Base-by-base conservation (phyloP, 2,113 vertebrate species). In the Antennarius striatus region DNA sequence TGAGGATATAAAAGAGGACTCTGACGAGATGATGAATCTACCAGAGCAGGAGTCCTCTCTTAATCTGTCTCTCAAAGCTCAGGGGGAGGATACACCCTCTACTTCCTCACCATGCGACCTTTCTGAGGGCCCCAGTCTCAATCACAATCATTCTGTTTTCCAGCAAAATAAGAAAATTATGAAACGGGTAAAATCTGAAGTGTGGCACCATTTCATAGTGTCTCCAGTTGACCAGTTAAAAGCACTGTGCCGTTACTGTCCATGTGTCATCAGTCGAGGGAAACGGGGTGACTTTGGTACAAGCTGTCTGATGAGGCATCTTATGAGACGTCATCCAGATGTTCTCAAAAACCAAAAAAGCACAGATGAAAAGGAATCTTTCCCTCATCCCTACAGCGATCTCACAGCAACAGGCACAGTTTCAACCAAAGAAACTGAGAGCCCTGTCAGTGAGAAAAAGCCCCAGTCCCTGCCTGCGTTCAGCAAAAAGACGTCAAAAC, bases 401-500 rank as follows among this genome's bases (percentile, higher is more conserved):
- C 88, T 95, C 77, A 80, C 92, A 53, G 88, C 93, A 36, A 86
- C 94, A 9, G 95, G 96, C 29, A 81, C 91, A 45, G 89, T 94
- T 69, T 92, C 93, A 59, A 67, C 89, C 78, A 95, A 91, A 81
- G 61, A 92, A 69, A 88, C 90, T 16, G 92, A 92, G 43, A 85
- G 87, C 68, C 88, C 92, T 17, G 67, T 75, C 70, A 76, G 75
- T 68, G 88, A 93, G 55, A 94, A 90, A 82, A 94, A 90, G 84
- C 85, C 89, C 46, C 93, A 88, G 49, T 76, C 90, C 32, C 82
- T 93, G 83, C 94, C 96, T 1, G 89, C 89, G 74, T 95, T 90
- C 75, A 97, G 96, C 80, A 99, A 99, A 91, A 98, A 96, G 93
- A 98, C 96, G 66, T 99, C 97, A 84, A 98, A 98, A 92, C 94